Evolutionary conservation across 2,797 vertebrate species (phyloP), one percentile per base, ranked within the genome.

Genomic region (Periophthalmus magnuspinnatus): DNA sequence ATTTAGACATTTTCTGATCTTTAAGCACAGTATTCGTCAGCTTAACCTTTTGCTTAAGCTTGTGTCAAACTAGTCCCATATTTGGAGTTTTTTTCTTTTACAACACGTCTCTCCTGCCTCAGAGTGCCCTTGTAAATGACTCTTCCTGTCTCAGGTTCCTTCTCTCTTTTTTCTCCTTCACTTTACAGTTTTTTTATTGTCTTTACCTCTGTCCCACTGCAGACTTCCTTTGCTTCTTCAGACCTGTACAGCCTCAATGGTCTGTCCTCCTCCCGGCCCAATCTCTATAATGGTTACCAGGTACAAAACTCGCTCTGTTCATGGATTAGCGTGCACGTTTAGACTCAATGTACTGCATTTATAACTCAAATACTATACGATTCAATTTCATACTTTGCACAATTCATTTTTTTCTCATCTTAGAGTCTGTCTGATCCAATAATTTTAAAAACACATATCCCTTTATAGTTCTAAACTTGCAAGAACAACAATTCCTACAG

Each of bases 261-360:
- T 69, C 88, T 91, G 34, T 86, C 92, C 74, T 86, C 91, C 65
- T 85, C 92, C 79, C 93, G 89, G 68, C 86, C 90, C 78, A 84
- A 93, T 78, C 65, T 90, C 82, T 94, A 92, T 68, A 94, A 93
- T 86, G 94, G 94, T 92, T 93, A 88, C 66, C 91, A 93, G 95
- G 95, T 96, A 91, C 90, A 13, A 52, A 47, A 66, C 21, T 33
- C 10, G 22, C 8, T 19, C 10, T 1, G 21, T 21, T 21, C 50
- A 52, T 2, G 19, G n/a, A 21, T 21, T 21, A 21, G 21, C 50
- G 19, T 6, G 48, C 5, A 1, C 6, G 6, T 47, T 50, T 50
- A 19, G 17, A 5, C n/a, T 5, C 52, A 22, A 22, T 22, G 52
- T 54, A 22, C 11, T 3, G 21, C n/a, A 28, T 28, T 28, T 28